Evolutionary conservation across 1,140 invertebrate genomes (phyloP), one percentile per base, ranked within the genome.

Genomic region (Atta cephalotes): DNA sequence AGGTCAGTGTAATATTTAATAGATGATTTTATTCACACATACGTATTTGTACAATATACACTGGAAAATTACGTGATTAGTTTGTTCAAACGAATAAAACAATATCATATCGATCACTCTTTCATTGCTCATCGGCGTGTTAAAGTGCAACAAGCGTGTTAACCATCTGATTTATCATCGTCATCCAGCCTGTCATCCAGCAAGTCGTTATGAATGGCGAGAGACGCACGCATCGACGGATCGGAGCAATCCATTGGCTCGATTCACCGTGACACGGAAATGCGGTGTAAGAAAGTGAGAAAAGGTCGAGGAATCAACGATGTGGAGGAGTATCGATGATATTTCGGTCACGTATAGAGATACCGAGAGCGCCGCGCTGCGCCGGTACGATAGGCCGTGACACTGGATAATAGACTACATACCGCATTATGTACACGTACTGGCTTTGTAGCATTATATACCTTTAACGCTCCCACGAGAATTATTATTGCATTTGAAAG

Each of bases 341-440:
- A 91, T 88, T 87, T 91, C 70, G 78, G 81, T 88, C 89, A 91
- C 89, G 87, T 91, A 85, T 82, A 31, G n/a, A 58, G 49, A 66
- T 62, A 68, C 53, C 39, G 39, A 31, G 63, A 74, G 39, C 60
- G 25, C 5, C 86, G 28, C 56, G 39, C n/a, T 45, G 39, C 39
- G 39, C 56, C 4, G 18, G 39, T 53, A 85, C 71, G 77, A 70
- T 76, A 86, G 81, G 66, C 77, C 58, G 72, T 49, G 62, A 77
- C 85, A 82, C 68, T 76, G 86, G 80, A 87, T 87, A 87, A 87
- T 87, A 85, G 80, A 85, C 71, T 74, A 76, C 80, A 85, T 87
- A 85, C 16, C 80, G 86, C 80, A 68, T 87, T 85, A 85, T 85
- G 71, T 85, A 85, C 80, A 85, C 86, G 86, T 87, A 85, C 62